Percentiles rank a stretch among this genome's conserved stretches.
Evolutionary conservation across 1,140 invertebrate genomes (phyloP).

Genomic region (Ephestia elutella): DNA sequence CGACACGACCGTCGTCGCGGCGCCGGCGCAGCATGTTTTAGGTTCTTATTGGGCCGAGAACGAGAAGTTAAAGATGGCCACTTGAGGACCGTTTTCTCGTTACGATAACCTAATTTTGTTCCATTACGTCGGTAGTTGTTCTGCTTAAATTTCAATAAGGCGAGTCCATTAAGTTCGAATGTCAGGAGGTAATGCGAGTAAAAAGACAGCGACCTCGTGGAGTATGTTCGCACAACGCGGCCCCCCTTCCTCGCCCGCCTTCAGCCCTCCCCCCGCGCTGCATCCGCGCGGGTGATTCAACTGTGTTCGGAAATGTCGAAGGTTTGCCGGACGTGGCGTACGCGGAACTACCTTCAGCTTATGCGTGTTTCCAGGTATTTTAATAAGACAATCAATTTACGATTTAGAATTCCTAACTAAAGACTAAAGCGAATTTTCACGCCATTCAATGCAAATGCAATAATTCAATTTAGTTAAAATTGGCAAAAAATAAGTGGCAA

Average conservation of each 20-base stretch:
- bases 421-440: slow-evolving; percentile 7
- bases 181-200: slow-evolving; percentile 64
- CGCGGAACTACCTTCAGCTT: slow-evolving; percentile 66
- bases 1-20: slow-evolving; percentile 24
- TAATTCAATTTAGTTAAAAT: slow-evolving; percentile 2
- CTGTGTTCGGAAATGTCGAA: slow-evolving; percentile 66
- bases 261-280: slow-evolving; percentile 10
- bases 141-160: slow-evolving; percentile 66
- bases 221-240: slow-evolving; percentile 42
- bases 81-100: slow-evolving; percentile 65
- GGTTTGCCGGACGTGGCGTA: slow-evolving; percentile 69
- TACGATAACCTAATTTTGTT: slow-evolving; percentile 71
- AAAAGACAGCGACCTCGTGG: slow-evolving; percentile 63
- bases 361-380: slow-evolving; percentile 65
- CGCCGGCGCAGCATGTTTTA: slow-evolving; percentile 42
- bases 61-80: slow-evolving; percentile 70
- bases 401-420: slow-evolving; percentile 22
- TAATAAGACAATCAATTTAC: slow-evolving; percentile 34
- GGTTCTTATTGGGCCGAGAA: slow-evolving; percentile 65
- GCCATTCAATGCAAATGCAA: background rate
- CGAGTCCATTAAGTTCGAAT: slow-evolving; percentile 66
- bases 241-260: slow-evolving; percentile 17
- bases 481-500: background rate
- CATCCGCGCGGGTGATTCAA: slow-evolving; percentile 32
- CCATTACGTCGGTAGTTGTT: slow-evolving; percentile 60